Evolutionary conservation across 2,797 vertebrate genomes (phyloP).

Genomic region (Trachops cirrhosus): DNA sequence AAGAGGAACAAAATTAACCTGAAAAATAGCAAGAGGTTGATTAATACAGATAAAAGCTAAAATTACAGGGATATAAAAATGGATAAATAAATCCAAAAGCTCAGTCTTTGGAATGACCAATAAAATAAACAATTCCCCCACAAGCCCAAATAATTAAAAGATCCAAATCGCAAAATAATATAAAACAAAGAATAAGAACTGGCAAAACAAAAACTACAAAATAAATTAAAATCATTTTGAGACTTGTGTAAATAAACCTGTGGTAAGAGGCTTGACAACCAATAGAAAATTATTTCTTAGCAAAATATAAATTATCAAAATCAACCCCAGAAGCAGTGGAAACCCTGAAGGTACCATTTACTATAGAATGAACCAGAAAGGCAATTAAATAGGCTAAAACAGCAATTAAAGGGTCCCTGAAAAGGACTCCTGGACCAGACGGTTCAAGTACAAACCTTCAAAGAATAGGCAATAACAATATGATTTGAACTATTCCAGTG

Average conservation of each 20-base stretch:
- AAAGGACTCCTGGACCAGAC: background rate
- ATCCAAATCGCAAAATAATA: background rate
- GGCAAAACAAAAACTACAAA: background rate
- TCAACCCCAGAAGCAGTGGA: background rate
- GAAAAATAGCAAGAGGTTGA: background rate
- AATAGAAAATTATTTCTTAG: background rate
- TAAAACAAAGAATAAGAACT: background rate
- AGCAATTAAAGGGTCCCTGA: background rate
- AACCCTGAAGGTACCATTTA: background rate
- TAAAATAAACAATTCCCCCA: background rate
- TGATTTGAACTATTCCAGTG: background rate
- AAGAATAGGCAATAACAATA: background rate
- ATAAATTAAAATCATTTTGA: conserved; percentile 16
- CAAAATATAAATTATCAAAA: conserved; percentile 21
- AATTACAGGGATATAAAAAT: background rate
- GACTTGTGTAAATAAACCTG: background rate
- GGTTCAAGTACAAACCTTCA: background rate
- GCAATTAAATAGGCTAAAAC: background rate
- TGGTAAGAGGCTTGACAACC: background rate
- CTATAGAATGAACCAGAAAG: background rate
- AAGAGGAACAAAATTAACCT: background rate
- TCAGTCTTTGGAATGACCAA: background rate
- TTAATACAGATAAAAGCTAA: conserved; percentile 10
- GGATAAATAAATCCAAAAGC: conserved; percentile 21
- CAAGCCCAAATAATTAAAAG: background rate